These are phyloP conservation scores for Oscheius onirici DNA, from an alignment of 2,888 invertebrate species.

Conservation along the genomic window DNA sequence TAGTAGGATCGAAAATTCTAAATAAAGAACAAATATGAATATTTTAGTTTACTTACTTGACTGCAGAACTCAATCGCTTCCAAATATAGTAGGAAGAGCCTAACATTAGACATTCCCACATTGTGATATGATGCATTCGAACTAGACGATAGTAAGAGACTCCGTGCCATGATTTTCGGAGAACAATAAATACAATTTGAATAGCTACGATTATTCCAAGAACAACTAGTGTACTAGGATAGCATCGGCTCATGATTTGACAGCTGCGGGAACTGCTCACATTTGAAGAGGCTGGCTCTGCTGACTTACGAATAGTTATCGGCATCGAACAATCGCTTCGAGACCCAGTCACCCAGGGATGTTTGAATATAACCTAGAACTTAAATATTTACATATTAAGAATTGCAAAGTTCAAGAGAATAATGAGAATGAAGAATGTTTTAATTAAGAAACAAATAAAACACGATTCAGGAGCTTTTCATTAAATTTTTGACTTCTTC, in stretches of 20 bases:
- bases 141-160: conserved; percentile 45
- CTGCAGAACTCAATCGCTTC: conserved; percentile 39
- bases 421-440: too few relatives aligned
- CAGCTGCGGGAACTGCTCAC: background rate
- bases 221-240: background rate
- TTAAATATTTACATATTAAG: too few relatives aligned
- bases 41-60: conserved; percentile 35
- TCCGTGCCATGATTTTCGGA: conserved; percentile 36
- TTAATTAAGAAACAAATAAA: too few relatives aligned
- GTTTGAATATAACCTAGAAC: too few relatives aligned
- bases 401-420: too few relatives aligned
- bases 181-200: conserved; percentile 18
- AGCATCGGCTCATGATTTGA: background rate
- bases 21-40: background rate
- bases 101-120: conserved; percentile 48
- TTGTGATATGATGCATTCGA: conserved; percentile 44
- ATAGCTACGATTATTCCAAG: conserved; percentile 21
- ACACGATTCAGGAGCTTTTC: too few relatives aligned
- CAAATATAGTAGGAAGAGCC: conserved; percentile 48
- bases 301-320: conserved; percentile 4
- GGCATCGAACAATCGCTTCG: conserved; percentile 4
- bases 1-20: conserved; percentile 12
- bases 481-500: too few relatives aligned
- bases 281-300: background rate
- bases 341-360: background rate